phyloP scores from a whole-genome alignment of 2,888 invertebrate species.

The Cataglyphis livida region DNA sequence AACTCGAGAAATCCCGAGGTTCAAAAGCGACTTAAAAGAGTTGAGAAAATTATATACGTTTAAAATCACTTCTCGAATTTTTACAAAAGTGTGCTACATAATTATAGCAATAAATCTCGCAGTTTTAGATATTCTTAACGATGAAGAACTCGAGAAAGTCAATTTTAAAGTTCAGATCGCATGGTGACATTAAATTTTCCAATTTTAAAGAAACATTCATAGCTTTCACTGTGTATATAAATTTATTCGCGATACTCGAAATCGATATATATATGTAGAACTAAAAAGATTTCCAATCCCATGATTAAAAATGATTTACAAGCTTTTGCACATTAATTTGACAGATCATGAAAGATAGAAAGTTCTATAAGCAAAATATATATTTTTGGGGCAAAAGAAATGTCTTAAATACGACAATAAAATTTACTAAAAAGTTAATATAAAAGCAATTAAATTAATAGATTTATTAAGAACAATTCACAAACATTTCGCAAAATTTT shows the following conservation, averaged over 20 bases:
- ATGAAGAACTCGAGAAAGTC: not conserved
- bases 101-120: not conserved
- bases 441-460: not conserved
- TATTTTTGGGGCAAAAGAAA: not conserved
- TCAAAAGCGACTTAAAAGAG: not conserved
- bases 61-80: not conserved
- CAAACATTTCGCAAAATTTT: not conserved
- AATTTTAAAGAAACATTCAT: not conserved
- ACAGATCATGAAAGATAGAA: not conserved
- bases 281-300: not conserved
- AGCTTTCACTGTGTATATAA: not conserved
- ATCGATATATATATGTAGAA: not conserved
- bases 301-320: not conserved
- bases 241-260: not conserved
- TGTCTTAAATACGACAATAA: not conserved
- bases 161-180: constrained; percentile 8
- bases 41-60: not conserved
- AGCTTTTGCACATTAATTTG: not conserved
- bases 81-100: not conserved
- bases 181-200: not conserved
- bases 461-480: not conserved
- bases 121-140: not conserved
- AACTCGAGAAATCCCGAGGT: not conserved
- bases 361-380: not conserved
- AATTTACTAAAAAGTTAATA: not conserved